Evolutionary conservation across 2,888 invertebrate species (phyloP), one percentile per base, ranked within the genome.

Genomic region (Criorhina ranunculi): DNA sequence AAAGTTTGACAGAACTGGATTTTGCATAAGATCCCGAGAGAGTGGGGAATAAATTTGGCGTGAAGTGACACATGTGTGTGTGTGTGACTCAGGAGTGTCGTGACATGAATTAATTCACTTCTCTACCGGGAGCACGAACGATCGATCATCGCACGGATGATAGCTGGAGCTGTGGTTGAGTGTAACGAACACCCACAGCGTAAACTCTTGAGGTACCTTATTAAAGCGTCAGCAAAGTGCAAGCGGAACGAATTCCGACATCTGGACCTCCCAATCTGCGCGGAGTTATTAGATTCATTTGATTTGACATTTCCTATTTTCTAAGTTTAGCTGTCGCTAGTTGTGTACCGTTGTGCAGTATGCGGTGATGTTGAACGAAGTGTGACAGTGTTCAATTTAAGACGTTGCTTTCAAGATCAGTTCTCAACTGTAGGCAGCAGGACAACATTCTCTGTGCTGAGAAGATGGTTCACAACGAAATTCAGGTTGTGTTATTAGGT

Each of bases 31-130:
- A 53, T 66, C 15, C 33, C 53, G 46, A 67, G 60, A 72, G 77
- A 64, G 60, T 42, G 57, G 62, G 35, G 67, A 78, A 83, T 83
- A 78, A 83, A 78, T 83, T 83, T 73, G 55, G 67, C 66, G 62
- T 69, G 67, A 78, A 78, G 59, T 66, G 77, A 72, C 77, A 82
- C 72, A 57, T 53, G 59, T 35, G 57, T 69, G 40, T 49, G 66
- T 46, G n/a, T n/a, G n/a, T n/a, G n/a, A n/a, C n/a, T n/a, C n/a
- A n/a, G n/a, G n/a, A 29, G 67, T 72, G 62, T 83, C 83, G 83
- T 83, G 83, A 83, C 83, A 78, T 44, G 73, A 83, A 83, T 83
- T 78, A 83, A 83, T 83, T 78, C 73, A 78, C 66, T 67, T 62
- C 49, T 78, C 29, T 19, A 49, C 55, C 17, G 12, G 55, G 44